Evolutionary conservation across 2,113 vertebrate species (phyloP).

Genomic region (Bufo bufo): DNA sequence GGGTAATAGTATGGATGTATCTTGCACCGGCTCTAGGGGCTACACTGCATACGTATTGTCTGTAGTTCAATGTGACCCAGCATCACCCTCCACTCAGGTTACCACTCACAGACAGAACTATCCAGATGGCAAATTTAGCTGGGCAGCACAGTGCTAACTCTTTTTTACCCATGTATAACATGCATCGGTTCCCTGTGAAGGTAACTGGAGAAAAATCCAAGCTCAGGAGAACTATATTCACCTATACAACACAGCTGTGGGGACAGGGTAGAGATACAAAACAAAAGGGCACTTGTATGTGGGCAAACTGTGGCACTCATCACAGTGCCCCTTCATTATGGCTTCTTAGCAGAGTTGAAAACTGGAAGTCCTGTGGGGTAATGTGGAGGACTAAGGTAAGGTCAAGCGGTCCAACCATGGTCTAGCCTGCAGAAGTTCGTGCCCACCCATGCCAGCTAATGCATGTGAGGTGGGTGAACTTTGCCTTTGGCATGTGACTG

Average conservation of each 20-base stretch:
- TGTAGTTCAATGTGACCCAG: neutral
- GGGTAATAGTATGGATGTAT: no score
- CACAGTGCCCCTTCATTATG: no score
- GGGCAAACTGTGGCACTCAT: neutral
- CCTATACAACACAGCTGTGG: neutral
- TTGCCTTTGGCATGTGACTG: no score
- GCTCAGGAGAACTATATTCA: neutral
- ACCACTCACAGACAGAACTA: neutral
- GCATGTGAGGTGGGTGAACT: no score
- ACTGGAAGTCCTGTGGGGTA: no score
- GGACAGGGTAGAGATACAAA: neutral
- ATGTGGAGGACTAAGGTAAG: no score
- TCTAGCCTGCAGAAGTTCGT: no score
- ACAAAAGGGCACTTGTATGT: neutral
- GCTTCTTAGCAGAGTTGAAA: no score
- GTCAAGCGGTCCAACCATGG: no score
- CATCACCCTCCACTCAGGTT: neutral
- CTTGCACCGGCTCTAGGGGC: neutral
- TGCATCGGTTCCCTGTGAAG: neutral
- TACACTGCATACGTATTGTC: neutral
- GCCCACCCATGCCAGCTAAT: no score
- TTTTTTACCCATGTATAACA: neutral
- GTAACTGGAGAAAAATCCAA: neutral
- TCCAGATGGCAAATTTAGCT: neutral
- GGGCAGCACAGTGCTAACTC: neutral